Conservation (phyloP, 2,888 invertebrate genomes). For the Campaea margaritaria region DNA sequence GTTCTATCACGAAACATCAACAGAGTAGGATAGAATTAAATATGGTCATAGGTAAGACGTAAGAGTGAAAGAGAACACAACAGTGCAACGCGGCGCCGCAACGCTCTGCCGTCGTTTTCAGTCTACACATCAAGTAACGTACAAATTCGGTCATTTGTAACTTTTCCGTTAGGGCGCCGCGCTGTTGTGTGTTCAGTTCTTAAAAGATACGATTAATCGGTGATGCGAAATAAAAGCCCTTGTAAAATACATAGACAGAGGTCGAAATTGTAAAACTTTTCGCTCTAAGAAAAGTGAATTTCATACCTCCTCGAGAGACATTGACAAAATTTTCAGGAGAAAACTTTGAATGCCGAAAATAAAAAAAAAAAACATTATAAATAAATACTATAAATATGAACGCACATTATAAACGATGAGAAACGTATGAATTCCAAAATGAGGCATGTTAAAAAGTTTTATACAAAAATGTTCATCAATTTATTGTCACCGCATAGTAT, state of each 20-base stretch:
- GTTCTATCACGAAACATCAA: too few species aligned
- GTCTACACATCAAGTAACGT: too few species aligned
- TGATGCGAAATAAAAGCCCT: slow-evolving; percentile 30
- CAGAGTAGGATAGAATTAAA: too few species aligned
- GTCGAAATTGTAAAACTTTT: slow-evolving; percentile 71
- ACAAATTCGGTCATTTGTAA: too few species aligned
- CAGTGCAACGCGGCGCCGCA: too few species aligned
- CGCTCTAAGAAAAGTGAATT: slow-evolving; percentile 72
- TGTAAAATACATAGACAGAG: slow-evolving; percentile 45
- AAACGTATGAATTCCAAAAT: slow-evolving; percentile 13
- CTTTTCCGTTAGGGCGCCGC: too few species aligned
- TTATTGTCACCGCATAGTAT: slow-evolving; percentile 52
- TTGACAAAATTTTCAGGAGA: slow-evolving; percentile 72
- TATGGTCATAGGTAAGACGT: too few species aligned
- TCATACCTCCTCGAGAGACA: slow-evolving; percentile 62
- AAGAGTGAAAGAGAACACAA: too few species aligned
- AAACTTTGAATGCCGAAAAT: slow-evolving; percentile 73
- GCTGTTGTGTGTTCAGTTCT: too few species aligned
- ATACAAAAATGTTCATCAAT: slow-evolving; percentile 41
- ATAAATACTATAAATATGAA: slow-evolving; percentile 14
- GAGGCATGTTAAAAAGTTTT: slow-evolving; percentile 36
- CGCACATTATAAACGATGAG: slow-evolving; percentile 15
- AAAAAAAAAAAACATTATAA: slow-evolving; percentile 25
- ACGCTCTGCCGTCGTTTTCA: too few species aligned
- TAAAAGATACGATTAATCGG: too few species aligned